Percentiles rank a stretch among this genome's conserved stretches.
These are phyloP conservation scores for Australoheros scitulus DNA, from an alignment of 2,113 vertebrate genomes.

Conservation along the genomic window DNA sequence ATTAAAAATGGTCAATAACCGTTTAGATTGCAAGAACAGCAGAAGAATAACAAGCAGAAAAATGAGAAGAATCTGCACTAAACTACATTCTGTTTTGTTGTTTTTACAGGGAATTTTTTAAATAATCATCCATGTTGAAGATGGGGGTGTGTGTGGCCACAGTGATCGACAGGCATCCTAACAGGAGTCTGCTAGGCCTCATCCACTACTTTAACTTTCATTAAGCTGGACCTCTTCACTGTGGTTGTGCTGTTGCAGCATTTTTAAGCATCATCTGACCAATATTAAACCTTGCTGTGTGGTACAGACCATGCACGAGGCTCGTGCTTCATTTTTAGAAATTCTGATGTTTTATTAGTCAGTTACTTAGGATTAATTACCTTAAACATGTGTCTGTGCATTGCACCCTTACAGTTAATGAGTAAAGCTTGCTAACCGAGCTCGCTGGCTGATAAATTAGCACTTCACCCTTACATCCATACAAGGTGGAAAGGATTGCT, in stretches of 20 bases:
- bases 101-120: too few species aligned
- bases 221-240: neutral
- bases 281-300: neutral
- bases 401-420: neutral
- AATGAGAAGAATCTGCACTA: too few species aligned
- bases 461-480: fast-evolving
- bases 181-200: neutral
- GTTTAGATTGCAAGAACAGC: neutral
- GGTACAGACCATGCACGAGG: neutral
- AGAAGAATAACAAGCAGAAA: too few species aligned
- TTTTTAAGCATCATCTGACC: neutral
- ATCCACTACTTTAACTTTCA: neutral
- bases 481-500: neutral
- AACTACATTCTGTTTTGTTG: too few species aligned
- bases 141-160: neutral
- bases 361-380: neutral
- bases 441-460: neutral
- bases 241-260: neutral
- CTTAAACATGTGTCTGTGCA: neutral
- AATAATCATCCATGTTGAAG: neutral
- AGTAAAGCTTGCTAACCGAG: neutral
- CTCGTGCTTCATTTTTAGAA: neutral
- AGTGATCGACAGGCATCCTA: neutral
- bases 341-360: neutral
- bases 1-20: neutral